phyloP scores from a whole-genome alignment of 2,888 invertebrate genomes.

The Phasia obesa region DNA sequence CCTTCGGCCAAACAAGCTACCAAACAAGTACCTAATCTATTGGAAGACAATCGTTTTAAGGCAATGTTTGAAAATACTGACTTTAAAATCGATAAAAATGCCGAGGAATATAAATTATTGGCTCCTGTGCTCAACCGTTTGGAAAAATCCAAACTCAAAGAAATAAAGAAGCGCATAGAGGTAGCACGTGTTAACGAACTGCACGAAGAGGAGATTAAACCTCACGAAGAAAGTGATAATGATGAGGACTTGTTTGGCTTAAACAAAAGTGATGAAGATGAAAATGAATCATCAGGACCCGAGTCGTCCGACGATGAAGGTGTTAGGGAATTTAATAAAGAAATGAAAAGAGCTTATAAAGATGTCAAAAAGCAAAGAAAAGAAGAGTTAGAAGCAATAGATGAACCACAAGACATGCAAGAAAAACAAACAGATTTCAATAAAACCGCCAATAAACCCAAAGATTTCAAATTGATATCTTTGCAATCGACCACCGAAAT shows the following conservation, averaged over 20 bases:
- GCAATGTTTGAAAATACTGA: slow-evolving; percentile 95
- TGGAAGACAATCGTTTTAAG: slow-evolving; percentile 95
- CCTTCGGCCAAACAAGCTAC: slow-evolving; percentile 81
- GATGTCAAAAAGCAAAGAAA: slow-evolving; percentile 81
- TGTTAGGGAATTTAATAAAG: slow-evolving; percentile 90
- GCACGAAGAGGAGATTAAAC: slow-evolving; percentile 79
- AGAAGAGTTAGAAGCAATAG: slow-evolving; percentile 76
- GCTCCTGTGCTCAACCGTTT: slow-evolving; percentile 94
- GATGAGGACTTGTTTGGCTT: slow-evolving; percentile 82
- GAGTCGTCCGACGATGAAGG: slow-evolving; percentile 89
- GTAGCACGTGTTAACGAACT: slow-evolving; percentile 84
- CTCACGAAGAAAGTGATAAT: slow-evolving; percentile 80
- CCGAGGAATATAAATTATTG: slow-evolving; percentile 93
- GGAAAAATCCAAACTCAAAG: slow-evolving; percentile 87
- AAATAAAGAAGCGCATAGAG: slow-evolving; percentile 84
- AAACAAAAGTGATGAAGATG: slow-evolving; percentile 78
- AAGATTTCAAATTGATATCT: slow-evolving; percentile 56
- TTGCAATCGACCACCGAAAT: slow-evolving; percentile 83
- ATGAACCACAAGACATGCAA: slow-evolving; percentile 75
- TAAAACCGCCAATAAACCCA: slow-evolving; percentile 26
- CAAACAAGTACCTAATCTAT: slow-evolving; percentile 86
- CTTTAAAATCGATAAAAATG: slow-evolving; percentile 93
- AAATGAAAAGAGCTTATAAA: slow-evolving; percentile 88
- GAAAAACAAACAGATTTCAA: slow-evolving; percentile 72
- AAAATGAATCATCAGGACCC: slow-evolving; percentile 83